phyloP scores from a whole-genome alignment of 2,113 vertebrate species.

The Isurus oxyrinchus region DNA sequence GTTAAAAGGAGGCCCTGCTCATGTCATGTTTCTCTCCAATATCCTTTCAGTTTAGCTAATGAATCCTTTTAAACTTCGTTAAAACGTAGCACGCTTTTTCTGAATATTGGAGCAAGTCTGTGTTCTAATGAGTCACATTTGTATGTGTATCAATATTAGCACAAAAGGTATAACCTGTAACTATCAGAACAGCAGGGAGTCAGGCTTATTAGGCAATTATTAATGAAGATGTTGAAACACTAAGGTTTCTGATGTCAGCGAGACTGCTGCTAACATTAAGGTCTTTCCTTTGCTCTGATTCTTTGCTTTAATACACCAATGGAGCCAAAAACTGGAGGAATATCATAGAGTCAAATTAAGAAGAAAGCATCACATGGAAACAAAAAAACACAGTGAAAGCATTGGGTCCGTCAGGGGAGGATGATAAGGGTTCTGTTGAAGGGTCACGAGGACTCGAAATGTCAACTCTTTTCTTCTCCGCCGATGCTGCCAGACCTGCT shows the following conservation, averaged over 20 bases:
- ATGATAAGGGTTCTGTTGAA: too few relatives aligned
- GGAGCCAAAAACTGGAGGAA: background rate
- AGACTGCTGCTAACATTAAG: background rate
- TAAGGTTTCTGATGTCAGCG: background rate
- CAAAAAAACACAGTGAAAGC: background rate
- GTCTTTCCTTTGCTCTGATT: too few relatives aligned
- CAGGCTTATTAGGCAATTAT: constrained; percentile 17
- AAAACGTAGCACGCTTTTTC: background rate
- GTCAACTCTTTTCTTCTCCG: too few relatives aligned
- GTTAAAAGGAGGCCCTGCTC: background rate
- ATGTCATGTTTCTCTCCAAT: background rate
- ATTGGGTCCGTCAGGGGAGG: background rate
- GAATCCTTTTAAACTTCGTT: background rate
- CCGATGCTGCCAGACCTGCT: too few relatives aligned
- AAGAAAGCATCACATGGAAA: background rate
- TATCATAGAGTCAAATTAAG: background rate
- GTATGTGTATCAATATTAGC: constrained; percentile 17
- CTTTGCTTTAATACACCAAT: background rate
- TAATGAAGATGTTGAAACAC: background rate
- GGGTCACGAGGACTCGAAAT: too few relatives aligned
- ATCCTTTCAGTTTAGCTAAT: background rate
- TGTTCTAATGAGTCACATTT: background rate
- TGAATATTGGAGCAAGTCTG: background rate
- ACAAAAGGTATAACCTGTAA: background rate
- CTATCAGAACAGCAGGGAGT: background rate